Evolutionary conservation across 1,140 invertebrate genomes (phyloP).

Genomic region (Temnothorax longispinosus): DNA sequence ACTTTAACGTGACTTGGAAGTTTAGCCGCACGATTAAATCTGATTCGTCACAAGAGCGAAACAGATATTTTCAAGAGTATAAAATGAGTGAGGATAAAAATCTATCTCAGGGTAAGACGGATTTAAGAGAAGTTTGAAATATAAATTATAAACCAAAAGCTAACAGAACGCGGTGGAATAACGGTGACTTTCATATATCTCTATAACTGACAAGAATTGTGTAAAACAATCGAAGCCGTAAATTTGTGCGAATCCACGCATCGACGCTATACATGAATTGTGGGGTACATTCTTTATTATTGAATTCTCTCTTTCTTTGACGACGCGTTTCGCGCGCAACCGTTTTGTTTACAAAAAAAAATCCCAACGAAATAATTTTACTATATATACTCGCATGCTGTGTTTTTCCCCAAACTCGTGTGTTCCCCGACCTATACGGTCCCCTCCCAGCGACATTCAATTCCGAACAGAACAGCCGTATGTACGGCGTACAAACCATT

Average conservation of each 20-base stretch:
- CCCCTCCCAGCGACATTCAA: constrained; percentile 4
- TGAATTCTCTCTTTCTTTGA: not conserved
- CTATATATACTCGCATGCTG: not conserved
- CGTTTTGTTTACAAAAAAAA: constrained; percentile 5
- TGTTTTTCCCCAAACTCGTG: not conserved
- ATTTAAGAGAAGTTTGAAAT: constrained; percentile 10
- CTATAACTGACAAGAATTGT: constrained; percentile 24
- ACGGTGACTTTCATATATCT: constrained; percentile 4
- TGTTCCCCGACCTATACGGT: not conserved
- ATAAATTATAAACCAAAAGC: not conserved
- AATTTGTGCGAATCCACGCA: not conserved
- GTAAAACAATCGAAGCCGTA: constrained; percentile 6
- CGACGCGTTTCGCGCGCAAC: not conserved
- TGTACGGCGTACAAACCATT: constrained; percentile 13
- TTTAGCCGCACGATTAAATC: not conserved
- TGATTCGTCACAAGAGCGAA: not conserved
- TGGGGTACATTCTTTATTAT: not conserved
- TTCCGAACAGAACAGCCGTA: not conserved
- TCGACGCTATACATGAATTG: not conserved
- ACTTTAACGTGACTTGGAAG: not conserved
- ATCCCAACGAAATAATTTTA: not conserved
- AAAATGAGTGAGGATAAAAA: not conserved
- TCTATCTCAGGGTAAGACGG: not conserved
- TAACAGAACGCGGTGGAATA: not conserved
- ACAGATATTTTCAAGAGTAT: not conserved